Evolutionary conservation across 2,888 invertebrate genomes (phyloP), one percentile per base, ranked within the genome.

Genomic region (Acleris emargana): DNA sequence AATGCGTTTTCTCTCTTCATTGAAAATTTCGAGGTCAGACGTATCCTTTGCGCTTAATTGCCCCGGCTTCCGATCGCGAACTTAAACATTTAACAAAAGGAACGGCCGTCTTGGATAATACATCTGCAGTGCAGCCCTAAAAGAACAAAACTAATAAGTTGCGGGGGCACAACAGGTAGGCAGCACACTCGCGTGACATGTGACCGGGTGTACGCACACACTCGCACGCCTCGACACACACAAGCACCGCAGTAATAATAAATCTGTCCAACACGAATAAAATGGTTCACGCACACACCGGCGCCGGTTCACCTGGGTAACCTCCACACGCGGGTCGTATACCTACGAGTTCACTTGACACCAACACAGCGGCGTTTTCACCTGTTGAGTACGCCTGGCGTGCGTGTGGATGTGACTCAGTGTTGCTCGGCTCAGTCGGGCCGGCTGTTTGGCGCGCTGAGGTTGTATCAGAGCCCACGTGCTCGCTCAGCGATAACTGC

Each of bases 131-230:
- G 81, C 80, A 83, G 80, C 84, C 88, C 84, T 88, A 87, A 87
- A 88, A 83, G 76, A 83, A 81, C 82, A 88, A 87, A 86, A 87
- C 77, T 82, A 82, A 85, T 84, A 86, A 84, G 77, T 82, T 82
- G 87, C 85, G 84, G 87, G 85, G 85, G 87, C 87, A 89, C 82
- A 83, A 86, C 87, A 89, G 88, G 89, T 89, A 90, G 86, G 84
- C 77, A 77, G 76, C 84, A 88, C 87, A 89, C 87, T 86, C 81
- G 74, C 67, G 69, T 88, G 91, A 89, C 90, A 89, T 90, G 89
- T 89, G 89, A 89, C 89, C 88, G 87, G 79, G 75, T 76, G 79
- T 83, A 75, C 72, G 75, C 67, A 80, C 78, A 28, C 72, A 70
- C 73, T 73, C 53, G 47, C 38, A 57, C 45, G 18, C 17, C 7